Evolutionary conservation across 2,797 vertebrate genomes (phyloP), one percentile per base, ranked within the genome.

Genomic region (Galago senegalensis): DNA sequence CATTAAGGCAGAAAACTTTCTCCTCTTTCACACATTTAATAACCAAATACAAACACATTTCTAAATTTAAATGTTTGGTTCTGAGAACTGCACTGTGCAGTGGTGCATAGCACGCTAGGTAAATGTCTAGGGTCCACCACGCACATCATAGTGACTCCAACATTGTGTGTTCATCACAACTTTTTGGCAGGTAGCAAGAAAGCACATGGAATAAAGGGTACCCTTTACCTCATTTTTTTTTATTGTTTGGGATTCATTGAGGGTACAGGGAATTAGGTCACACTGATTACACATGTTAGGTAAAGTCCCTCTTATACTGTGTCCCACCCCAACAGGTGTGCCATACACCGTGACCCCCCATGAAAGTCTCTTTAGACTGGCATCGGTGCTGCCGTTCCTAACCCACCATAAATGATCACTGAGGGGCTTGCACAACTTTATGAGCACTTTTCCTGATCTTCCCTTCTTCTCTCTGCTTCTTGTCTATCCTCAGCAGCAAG

Each of bases 31-130:
- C 86, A 82, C 31, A 85, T 75, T 82, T 65, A 60, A 46, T 73
- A 80, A 69, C 16, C 13, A 77, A 87, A 82, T 37, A n/a, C 18
- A 61, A 14, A n/a, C 58, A 93, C 2, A 92, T 77, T 80, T 87
- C 12, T 12, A 83, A 91, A 67, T 46, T 49, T 43, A 27, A 75
- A 25, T 6, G 11, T 70, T 18, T 63, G 2, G 29, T 34, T 69
- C 16, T 31, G 40, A 76, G 29, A 14, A 2, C 4, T 61, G 6
- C 0, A 79, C 37, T 10, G 17, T 25, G 43, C 3, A 1, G 0
- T 10, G 29, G 2, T 92, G 16, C 9, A 72, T 61, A 61, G 0
- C 0, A 3, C 75, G 14, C 69, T 77, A 7, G 27, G 9, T 2
- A 14, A 5, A 2, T 46, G 10, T 69, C 20, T n/a, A 29, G 18